phyloP scores from a whole-genome alignment of 2,888 invertebrate species.

The Apamea sordens region DNA sequence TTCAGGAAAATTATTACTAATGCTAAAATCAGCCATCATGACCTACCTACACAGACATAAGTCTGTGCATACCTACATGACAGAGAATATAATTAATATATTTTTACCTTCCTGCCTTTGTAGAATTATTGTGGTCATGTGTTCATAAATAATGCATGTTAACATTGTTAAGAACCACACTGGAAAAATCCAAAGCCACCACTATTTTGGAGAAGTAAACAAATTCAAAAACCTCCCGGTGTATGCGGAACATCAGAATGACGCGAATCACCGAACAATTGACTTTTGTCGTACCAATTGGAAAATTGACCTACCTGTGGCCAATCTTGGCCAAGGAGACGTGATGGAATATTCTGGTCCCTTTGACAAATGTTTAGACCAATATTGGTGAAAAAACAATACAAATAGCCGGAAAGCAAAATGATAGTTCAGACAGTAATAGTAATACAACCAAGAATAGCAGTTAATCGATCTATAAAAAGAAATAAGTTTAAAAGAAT shows the following conservation, averaged over 20 bases:
- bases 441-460: not conserved
- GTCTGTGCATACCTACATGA: not conserved
- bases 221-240: conserved; percentile 26
- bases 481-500: not conserved
- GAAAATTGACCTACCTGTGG: conserved; percentile 83
- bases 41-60: not conserved
- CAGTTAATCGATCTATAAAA: not conserved
- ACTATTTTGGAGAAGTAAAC: not conserved
- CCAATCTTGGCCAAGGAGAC: conserved; percentile 77
- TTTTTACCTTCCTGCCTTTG: conserved; percentile 16
- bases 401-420: not conserved
- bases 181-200: not conserved
- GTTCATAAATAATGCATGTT: not conserved
- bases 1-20: no score
- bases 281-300: conserved; percentile 79
- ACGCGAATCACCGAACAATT: conserved; percentile 81
- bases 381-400: conserved; percentile 24
- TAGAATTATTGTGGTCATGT: not conserved
- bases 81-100: not conserved
- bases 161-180: not conserved
- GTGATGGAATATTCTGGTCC: conserved; percentile 57
- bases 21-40: not conserved
- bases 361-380: conserved; percentile 42
- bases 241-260: conserved; percentile 74
- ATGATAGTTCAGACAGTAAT: not conserved